phyloP scores from a whole-genome alignment of 1,140 invertebrate genomes.

The Pectinophora gossypiella region DNA sequence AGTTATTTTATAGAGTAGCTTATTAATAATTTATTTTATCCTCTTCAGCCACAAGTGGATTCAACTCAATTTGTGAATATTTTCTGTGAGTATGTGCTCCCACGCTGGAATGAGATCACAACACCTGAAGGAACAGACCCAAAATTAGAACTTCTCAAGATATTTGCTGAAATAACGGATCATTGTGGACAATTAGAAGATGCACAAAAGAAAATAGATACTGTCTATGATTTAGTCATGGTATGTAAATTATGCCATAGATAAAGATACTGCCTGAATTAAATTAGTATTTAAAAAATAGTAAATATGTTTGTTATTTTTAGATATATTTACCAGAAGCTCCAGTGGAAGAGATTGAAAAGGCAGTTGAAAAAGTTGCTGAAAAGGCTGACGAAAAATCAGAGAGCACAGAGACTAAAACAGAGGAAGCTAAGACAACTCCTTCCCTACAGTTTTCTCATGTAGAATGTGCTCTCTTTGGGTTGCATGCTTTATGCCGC shows the following conservation, averaged over 20 bases:
- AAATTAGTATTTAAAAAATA: too few species aligned
- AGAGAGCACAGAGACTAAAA: slow-evolving; percentile 66
- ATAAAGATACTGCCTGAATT: background rate
- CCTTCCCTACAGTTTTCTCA: slow-evolving; percentile 93
- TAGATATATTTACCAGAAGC: slow-evolving; percentile 89
- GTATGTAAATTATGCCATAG: slow-evolving; percentile 74
- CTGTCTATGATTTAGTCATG: slow-evolving; percentile 86
- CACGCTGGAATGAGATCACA: slow-evolving; percentile 77
- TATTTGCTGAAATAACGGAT: slow-evolving; percentile 90
- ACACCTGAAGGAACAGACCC: slow-evolving; percentile 79
- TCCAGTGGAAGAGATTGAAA: slow-evolving; percentile 76
- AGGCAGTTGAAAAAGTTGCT: background rate
- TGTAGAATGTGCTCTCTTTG: slow-evolving; percentile 94
- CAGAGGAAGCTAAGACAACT: slow-evolving; percentile 53
- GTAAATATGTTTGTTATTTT: too few species aligned
- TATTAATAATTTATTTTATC: too few species aligned
- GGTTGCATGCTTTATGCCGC: slow-evolving; percentile 91
- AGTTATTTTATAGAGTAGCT: too few species aligned
- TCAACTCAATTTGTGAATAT: slow-evolving; percentile 91
- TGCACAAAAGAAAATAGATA: slow-evolving; percentile 83
- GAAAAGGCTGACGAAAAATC: slow-evolving; percentile 75
- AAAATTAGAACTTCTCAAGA: slow-evolving; percentile 89
- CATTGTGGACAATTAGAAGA: slow-evolving; percentile 86
- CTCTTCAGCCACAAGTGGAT: slow-evolving; percentile 88
- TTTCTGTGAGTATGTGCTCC: slow-evolving; percentile 90